Evolutionary conservation across 2,113 vertebrate species (phyloP).

Genomic region (Chunga burmeisteri): DNA sequence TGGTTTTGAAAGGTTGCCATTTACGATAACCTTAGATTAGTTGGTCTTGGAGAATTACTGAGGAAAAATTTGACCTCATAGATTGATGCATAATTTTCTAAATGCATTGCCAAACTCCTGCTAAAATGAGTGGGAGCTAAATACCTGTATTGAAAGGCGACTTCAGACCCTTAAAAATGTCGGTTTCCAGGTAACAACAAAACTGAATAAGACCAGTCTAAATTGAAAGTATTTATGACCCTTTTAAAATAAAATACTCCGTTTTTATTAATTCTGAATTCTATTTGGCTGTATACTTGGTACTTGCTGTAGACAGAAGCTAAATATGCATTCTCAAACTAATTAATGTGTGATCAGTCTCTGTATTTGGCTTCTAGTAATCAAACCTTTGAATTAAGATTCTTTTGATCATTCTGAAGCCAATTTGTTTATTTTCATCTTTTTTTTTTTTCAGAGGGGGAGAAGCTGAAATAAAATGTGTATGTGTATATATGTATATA

Average conservation of each 20-base stretch:
- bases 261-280: neutral
- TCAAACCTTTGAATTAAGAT: neutral
- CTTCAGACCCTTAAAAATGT: neutral
- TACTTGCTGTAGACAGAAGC: neutral
- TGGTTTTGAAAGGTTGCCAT: neutral
- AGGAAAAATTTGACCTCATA: neutral
- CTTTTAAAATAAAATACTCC: neutral
- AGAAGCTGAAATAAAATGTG: neutral
- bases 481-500: neutral
- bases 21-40: neutral
- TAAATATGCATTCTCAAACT: neutral
- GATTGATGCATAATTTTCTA: neutral
- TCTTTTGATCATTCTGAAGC: conserved; percentile 45
- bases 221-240: neutral
- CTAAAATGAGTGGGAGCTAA: neutral
- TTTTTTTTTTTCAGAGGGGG: neutral
- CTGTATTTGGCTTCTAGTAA: conserved; percentile 3
- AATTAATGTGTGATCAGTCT: neutral
- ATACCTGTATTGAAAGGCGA: neutral
- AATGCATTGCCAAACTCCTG: neutral
- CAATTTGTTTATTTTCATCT: neutral
- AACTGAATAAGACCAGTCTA: neutral
- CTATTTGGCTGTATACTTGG: neutral
- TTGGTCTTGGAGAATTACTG: neutral
- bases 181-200: neutral